Evolutionary conservation across 2,113 vertebrate species (phyloP), one percentile per base, ranked within the genome.

Genomic region (Chunga burmeisteri): DNA sequence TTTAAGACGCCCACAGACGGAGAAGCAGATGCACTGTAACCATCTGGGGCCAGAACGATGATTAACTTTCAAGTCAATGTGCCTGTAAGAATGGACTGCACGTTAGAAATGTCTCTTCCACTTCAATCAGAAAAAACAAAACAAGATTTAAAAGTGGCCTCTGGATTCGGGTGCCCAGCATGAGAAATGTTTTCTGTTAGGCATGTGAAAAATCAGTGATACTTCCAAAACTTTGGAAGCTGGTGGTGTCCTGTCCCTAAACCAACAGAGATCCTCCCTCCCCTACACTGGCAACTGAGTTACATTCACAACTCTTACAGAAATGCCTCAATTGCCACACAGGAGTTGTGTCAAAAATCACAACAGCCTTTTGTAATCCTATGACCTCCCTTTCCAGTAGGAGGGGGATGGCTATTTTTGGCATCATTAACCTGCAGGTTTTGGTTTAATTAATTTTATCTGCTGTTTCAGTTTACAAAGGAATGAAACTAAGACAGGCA

Each of bases 1-100:
- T 90, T 81, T 92, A 90, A 86, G 84, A 94, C 92, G 90, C 84
- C 87, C 90, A 92, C 90, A 95, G 93, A 90, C 17, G 49, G 85
- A 92, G 67, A 53, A 90, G 71, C 67, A 95, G 90, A 97, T 79
- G 89, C 85, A 78, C 59, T 55, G 83, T 27, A 94, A 91, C 91
- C 81, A 91, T 94, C 73, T 93, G 89, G 65, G 91, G 47, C 77
- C 81, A 89, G 86, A 96, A 63, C 63, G 93, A 74, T 59, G 90
- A 95, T 92, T 96, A 94, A 93, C 71, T 94, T 93, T 55, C n/a
- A 83, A 93, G 82, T 90, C 80, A 81, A 34, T 52, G 21, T 38
- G 81, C 25, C 50, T 90, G 36, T 67, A 90, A 67, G 88, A 86
- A 92, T 74, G 94, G n/a, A 88, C 72, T 86, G n/a, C 38, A 26